Evolutionary conservation across 2,113 vertebrate genomes (phyloP).

Genomic region (Penelope pileata): DNA sequence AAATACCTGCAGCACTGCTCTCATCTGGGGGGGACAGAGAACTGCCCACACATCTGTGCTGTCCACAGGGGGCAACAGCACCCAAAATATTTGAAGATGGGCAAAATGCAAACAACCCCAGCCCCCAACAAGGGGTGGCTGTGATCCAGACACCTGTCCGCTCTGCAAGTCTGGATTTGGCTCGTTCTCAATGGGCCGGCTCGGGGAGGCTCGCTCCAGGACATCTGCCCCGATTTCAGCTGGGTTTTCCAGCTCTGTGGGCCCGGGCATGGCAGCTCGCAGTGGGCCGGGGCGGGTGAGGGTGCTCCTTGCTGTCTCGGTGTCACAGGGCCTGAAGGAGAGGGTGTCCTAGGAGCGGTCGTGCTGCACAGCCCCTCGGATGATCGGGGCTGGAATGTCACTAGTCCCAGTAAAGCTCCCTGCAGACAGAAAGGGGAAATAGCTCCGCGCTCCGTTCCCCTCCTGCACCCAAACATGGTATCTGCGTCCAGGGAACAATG

Average conservation of each 20-base stretch:
- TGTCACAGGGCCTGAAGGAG: background rate
- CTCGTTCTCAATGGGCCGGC: background rate
- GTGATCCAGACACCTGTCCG: background rate
- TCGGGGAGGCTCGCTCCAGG: background rate
- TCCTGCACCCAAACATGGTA: conserved; percentile 65
- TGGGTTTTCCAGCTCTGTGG: background rate
- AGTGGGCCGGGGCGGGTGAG: background rate
- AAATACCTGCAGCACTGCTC: fast-evolving
- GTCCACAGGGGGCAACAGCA: conserved; percentile 11
- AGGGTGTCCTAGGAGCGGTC: background rate
- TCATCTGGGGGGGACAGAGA: background rate
- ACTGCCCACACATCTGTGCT: background rate
- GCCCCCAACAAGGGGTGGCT: background rate
- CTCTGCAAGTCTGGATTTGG: background rate
- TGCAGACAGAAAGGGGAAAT: conserved; percentile 53
- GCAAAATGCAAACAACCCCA: background rate
- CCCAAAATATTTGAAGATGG: conserved; percentile 11
- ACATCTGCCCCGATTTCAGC: background rate
- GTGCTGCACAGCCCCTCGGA: background rate
- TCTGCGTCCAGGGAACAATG: conserved; percentile 72
- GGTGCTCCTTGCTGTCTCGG: background rate
- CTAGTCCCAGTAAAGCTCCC: conserved; percentile 39
- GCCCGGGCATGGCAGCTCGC: background rate
- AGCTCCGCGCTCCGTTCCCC: conserved; percentile 45
- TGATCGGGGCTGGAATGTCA: conserved; percentile 42